Evolutionary conservation across 2,797 vertebrate species (phyloP), one percentile per base, ranked within the genome.

Genomic region (Gobionotothen gibberifrons): DNA sequence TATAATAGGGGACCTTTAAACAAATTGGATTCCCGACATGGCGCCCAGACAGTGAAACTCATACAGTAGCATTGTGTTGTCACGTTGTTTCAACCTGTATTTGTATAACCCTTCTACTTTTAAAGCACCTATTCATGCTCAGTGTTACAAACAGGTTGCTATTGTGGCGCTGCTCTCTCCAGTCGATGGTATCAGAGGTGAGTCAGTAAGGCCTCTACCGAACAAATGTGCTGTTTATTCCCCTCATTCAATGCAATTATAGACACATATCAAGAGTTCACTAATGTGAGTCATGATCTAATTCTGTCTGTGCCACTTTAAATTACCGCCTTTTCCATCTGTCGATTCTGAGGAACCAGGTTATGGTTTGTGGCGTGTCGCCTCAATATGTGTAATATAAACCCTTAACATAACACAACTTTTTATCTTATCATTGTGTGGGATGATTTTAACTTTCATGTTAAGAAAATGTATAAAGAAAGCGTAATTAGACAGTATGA

Each of bases 241-340:
- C 43, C 36, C 74, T 84, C 51, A 83, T 83, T 88, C 64, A 86
- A 61, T 70, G 42, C 0, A 71, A 52, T 85, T 75, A 83, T 67
- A 69, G 62, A 26, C 4, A 5, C 26, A 5, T 26, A 36, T 65
- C 83, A 43, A 56, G 74, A 68, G 19, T 63, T 66, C 13, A 29
- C 14, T 1, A 4, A 48, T 64, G 29, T 36, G 58, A 83, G 62
- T 66, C 53, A 43, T 16, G 39, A 54, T 57, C 46, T 51, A 80
- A 78, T 68, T 52, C 58, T 17, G 13, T 61, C 9, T 64, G 32
- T 44, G 40, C 51, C 7, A 29, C 19, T 59, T 78, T 13, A 43
- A 13, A 32, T 43, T 36, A 32, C 53, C 22, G 9, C 1, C 2
- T 39, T 52, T 76, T 64, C 17, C 49, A 56, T 60, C 15, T 44